Percentiles rank a stretch among this genome's conserved stretches.
These are phyloP conservation scores for Leptestheria dahalacensis DNA, from an alignment of 1,140 invertebrate species.

Conservation along the genomic window DNA sequence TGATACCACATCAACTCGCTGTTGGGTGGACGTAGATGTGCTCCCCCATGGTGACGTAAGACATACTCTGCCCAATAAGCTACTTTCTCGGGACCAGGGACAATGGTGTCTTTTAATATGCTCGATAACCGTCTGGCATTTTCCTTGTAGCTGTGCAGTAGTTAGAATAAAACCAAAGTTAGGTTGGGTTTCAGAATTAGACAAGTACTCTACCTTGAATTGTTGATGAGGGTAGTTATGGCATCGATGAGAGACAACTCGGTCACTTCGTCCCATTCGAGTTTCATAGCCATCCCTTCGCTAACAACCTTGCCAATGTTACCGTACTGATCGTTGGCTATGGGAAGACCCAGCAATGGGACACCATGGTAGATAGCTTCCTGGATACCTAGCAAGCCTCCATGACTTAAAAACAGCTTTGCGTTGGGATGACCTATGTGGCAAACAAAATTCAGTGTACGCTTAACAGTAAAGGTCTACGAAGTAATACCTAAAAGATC, in stretches of 20 bases:
- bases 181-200: neutral
- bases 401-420: slow-evolving; percentile 46
- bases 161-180: neutral
- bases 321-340: slow-evolving; percentile 39
- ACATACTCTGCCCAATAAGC: slow-evolving; percentile 29
- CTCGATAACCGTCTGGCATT: slow-evolving; percentile 7
- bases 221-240: slow-evolving; percentile 19
- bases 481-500: slow-evolving; percentile 26
- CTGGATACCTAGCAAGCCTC: slow-evolving; percentile 43
- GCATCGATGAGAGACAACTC: slow-evolving; percentile 18
- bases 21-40: slow-evolving; percentile 21
- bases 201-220: slow-evolving; percentile 15
- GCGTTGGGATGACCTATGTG: slow-evolving; percentile 45
- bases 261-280: slow-evolving; percentile 21
- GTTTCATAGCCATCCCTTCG: slow-evolving; percentile 21
- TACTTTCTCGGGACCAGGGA: slow-evolving; percentile 22
- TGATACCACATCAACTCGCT: slow-evolving; percentile 20
- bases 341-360: slow-evolving; percentile 44
- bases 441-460: neutral
- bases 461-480: neutral
- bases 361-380: slow-evolving; percentile 45
- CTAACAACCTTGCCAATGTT: slow-evolving; percentile 27
- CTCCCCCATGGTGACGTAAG: slow-evolving; percentile 22
- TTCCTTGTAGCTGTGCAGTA: neutral
- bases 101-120: slow-evolving; percentile 22